Conservation (phyloP, 2,113 vertebrate genomes). For the Micronycteris hirsuta region DNA sequence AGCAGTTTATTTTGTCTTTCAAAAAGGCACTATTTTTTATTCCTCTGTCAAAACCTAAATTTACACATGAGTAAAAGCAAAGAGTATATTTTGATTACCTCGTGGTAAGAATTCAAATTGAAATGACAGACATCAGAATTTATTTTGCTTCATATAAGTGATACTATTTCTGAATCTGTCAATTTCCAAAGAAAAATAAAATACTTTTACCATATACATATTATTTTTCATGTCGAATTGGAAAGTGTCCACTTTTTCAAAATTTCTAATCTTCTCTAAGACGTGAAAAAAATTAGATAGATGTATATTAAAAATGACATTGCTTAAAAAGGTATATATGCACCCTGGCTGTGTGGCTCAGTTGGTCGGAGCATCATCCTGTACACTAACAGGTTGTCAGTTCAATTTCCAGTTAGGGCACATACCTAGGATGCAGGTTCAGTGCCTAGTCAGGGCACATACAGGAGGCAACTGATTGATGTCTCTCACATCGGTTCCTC, state of each 20-base stretch:
- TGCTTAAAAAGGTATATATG: background rate
- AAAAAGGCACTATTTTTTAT: background rate
- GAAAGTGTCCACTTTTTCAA: background rate
- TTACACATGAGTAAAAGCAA: background rate
- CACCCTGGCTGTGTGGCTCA: too few relatives aligned
- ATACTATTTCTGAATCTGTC: background rate
- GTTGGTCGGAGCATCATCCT: too few relatives aligned
- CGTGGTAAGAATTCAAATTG: background rate
- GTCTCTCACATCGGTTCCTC: too few relatives aligned
- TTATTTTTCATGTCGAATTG: background rate
- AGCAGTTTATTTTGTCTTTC: background rate
- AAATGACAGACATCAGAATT: background rate
- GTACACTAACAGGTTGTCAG: too few relatives aligned
- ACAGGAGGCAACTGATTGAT: too few relatives aligned
- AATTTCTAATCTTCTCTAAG: background rate
- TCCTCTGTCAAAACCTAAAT: background rate
- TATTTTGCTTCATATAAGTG: background rate
- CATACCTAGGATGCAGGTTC: too few relatives aligned
- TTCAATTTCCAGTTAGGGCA: too few relatives aligned
- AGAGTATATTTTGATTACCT: slow-evolving; percentile 10
- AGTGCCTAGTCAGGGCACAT: too few relatives aligned
- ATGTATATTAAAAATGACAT: background rate
- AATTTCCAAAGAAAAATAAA: slow-evolving; percentile 39
- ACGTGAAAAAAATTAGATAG: background rate
- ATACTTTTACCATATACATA: background rate